Percentiles rank a stretch among this genome's conserved stretches.
Evolutionary conservation across 2,797 vertebrate genomes (phyloP).

Genomic region (Sebastes vulpes): DNA sequence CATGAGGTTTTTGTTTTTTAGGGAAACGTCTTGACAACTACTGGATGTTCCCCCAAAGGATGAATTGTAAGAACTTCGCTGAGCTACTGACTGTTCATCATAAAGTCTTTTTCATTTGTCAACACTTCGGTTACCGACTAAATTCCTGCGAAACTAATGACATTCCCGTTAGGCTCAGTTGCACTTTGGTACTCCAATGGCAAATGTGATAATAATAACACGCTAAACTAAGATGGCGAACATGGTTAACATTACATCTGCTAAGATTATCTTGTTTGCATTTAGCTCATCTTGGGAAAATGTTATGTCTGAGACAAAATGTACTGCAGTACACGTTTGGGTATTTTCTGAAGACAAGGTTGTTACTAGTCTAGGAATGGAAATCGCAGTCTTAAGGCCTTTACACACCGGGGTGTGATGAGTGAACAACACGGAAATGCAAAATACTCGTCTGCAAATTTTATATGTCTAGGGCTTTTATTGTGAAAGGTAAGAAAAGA

Average conservation of each 20-base stretch:
- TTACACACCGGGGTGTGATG: too few species aligned
- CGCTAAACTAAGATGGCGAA: not conserved
- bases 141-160: too few species aligned
- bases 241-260: not conserved
- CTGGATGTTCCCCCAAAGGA: not conserved
- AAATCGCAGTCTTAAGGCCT: not conserved
- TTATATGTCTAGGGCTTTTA: not conserved
- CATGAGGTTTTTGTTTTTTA: not conserved
- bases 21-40: not conserved
- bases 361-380: accelerated
- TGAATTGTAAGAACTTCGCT: not conserved
- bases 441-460: not conserved
- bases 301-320: not conserved
- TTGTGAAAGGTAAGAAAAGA: not conserved
- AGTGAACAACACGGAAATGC: not conserved
- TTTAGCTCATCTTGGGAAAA: not conserved
- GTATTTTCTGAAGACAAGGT: not conserved
- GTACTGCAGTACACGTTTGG: not conserved
- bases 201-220: not conserved
- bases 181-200: not conserved
- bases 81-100: not conserved
- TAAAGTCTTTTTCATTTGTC: accelerated
- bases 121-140: too few species aligned
- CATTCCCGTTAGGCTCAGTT: accelerated
- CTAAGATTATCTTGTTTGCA: not conserved